Evolutionary conservation across 2,888 invertebrate genomes (phyloP).

Genomic region (Leptothorax acervorum): DNA sequence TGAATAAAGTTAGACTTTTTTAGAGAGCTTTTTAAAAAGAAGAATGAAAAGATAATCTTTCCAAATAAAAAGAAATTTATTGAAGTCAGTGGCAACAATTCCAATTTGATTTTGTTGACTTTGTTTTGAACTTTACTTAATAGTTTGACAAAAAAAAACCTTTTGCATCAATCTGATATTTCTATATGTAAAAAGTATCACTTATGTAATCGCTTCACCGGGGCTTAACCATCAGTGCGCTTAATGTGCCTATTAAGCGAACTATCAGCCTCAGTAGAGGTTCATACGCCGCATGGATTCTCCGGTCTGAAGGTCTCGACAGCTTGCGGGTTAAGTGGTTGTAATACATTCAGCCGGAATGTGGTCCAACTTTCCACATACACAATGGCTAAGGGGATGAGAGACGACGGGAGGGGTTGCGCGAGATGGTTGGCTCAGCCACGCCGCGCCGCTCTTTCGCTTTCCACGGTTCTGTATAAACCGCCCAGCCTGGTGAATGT

Average conservation of each 20-base stretch:
- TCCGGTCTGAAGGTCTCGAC: slow-evolving; percentile 72
- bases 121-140: background rate
- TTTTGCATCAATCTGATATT: background rate
- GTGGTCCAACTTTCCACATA: slow-evolving; percentile 77
- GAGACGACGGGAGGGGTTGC: slow-evolving; percentile 23
- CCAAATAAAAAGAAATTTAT: background rate
- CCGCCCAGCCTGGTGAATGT: slow-evolving; percentile 50
- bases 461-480: slow-evolving; percentile 37
- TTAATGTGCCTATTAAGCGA: slow-evolving; percentile 43
- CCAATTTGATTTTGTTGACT: background rate
- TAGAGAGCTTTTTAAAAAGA: background rate
- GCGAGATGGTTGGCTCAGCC: slow-evolving; percentile 56
- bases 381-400: slow-evolving; percentile 43
- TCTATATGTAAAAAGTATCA: background rate
- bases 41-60: background rate
- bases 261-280: slow-evolving; percentile 38
- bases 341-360: slow-evolving; percentile 82
- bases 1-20: background rate
- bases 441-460: slow-evolving; percentile 45
- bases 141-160: background rate
- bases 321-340: slow-evolving; percentile 83
- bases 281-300: slow-evolving; percentile 41
- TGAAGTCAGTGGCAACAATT: background rate
- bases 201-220: background rate
- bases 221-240: background rate